Conservation (phyloP, 2,888 invertebrate species). For the Harpalus rubripes region DNA sequence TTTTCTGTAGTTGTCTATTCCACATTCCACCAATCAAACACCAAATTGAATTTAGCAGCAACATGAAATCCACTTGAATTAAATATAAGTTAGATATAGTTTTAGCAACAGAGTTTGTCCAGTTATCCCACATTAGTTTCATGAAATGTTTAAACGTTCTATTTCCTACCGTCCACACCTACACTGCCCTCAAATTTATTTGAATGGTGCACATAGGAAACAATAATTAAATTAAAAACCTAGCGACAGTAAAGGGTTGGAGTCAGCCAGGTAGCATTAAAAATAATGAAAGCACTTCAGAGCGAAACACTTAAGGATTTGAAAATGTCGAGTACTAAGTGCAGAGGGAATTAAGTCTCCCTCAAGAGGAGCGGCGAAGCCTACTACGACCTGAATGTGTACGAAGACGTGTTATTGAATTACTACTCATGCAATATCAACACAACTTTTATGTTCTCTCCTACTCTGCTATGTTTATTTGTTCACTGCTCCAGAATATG, state of each 20-base stretch:
- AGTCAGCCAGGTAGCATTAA: conserved; percentile 64
- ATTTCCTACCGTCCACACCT: too few relatives aligned
- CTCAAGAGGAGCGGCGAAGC: neutral
- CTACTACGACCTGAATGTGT: neutral
- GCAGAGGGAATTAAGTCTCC: conserved; percentile 61
- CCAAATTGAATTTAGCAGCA: conserved; percentile 13
- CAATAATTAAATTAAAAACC: conserved; percentile 21
- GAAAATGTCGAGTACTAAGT: conserved; percentile 64
- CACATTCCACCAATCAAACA: neutral
- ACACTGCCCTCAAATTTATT: neutral
- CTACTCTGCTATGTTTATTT: too few relatives aligned
- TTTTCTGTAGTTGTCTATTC: too few relatives aligned
- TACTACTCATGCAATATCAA: neutral
- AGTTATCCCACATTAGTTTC: too few relatives aligned
- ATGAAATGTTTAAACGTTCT: too few relatives aligned
- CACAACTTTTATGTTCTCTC: neutral
- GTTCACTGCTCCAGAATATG: too few relatives aligned
- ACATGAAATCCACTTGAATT: neutral
- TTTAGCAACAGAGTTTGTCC: too few relatives aligned
- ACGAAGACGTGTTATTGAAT: neutral
- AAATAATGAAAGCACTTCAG: conserved; percentile 64
- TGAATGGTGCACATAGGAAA: neutral
- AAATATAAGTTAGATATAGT: conserved; percentile 11
- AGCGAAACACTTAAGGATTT: conserved; percentile 64
- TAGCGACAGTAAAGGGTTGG: neutral